phyloP scores from a whole-genome alignment of 2,113 vertebrate species.

The Tretioscincus oriximinensis region DNA sequence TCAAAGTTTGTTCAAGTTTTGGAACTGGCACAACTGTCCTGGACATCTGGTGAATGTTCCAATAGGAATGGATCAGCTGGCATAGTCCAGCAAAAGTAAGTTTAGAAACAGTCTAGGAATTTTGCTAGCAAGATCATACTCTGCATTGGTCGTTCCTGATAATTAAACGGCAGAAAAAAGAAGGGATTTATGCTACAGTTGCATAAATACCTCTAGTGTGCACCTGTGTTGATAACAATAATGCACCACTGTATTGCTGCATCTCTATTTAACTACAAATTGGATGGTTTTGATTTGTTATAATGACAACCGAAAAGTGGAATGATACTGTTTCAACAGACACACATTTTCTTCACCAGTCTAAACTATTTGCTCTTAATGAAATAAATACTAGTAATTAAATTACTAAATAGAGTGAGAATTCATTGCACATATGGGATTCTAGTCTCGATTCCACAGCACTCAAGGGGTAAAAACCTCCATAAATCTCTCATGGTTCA shows the following conservation, averaged over 20 bases:
- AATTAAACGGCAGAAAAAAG: neutral
- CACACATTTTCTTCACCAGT: neutral
- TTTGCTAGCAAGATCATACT: neutral
- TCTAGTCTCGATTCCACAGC: constrained; percentile 57
- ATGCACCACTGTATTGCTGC: neutral
- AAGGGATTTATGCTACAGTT: neutral
- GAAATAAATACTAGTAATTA: constrained; percentile 46
- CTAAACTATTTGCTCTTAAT: constrained; percentile 16
- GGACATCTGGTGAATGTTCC: no score
- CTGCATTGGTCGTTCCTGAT: neutral
- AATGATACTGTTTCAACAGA: neutral
- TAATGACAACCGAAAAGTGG: neutral
- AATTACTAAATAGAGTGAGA: constrained; percentile 64
- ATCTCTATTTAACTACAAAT: neutral
- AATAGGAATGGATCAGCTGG: no score
- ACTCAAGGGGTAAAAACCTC: constrained; percentile 52
- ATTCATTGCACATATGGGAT: constrained; percentile 49
- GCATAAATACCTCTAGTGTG: neutral
- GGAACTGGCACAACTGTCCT: no score
- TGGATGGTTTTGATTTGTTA: neutral
- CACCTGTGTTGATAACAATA: neutral
- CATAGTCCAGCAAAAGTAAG: no score
- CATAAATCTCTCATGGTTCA: constrained; percentile 65
- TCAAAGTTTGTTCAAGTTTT: no score
- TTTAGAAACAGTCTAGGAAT: neutral